A percentile compares a stretch with the other conserved stretches of the same genome.
phyloP scores from a whole-genome alignment of 2,797 vertebrate genomes.

The Cyclopterus lumpus region DNA sequence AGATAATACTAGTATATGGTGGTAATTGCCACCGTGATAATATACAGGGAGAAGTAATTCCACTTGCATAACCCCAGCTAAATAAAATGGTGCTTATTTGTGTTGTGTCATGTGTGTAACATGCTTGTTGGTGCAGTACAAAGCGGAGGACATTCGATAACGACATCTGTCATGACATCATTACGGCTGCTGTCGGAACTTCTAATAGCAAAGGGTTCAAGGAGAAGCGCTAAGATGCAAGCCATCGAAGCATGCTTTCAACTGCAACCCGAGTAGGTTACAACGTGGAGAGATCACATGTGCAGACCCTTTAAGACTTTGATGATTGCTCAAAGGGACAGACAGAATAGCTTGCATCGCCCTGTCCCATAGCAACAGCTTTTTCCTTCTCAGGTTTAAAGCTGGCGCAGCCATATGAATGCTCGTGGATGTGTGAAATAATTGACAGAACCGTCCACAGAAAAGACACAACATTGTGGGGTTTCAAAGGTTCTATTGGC shows the following conservation, averaged over 20 bases:
- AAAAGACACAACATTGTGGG: not conserved
- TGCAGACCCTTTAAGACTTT: conserved; percentile 65
- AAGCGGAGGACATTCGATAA: conserved; percentile 36
- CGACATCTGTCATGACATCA: conserved; percentile 64
- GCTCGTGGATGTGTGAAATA: conserved; percentile 16
- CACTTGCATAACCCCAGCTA: not conserved
- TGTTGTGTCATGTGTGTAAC: conserved; percentile 10
- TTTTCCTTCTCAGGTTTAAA: conserved; percentile 15
- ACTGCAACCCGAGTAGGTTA: conserved; percentile 80
- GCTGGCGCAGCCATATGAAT: conserved; percentile 10
- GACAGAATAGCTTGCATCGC: conserved; percentile 53
- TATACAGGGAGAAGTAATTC: conserved; percentile 1
- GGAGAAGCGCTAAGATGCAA: conserved; percentile 69
- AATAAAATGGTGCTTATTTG: conserved; percentile 11
- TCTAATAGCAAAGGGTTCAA: conserved; percentile 54
- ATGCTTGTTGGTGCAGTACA: conserved; percentile 12
- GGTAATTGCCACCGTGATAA: not conserved
- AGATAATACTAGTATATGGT: conserved; percentile 9
- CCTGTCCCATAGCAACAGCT: conserved; percentile 62
- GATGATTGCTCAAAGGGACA: conserved; percentile 54
- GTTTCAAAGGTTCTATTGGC: not conserved
- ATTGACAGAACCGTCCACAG: not conserved
- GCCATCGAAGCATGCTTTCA: conserved; percentile 61
- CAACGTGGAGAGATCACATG: conserved; percentile 64
- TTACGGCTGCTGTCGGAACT: conserved; percentile 40